Evolutionary conservation across 2,797 vertebrate species (phyloP), one percentile per base, ranked within the genome.

Genomic region (Antennarius maculatus): DNA sequence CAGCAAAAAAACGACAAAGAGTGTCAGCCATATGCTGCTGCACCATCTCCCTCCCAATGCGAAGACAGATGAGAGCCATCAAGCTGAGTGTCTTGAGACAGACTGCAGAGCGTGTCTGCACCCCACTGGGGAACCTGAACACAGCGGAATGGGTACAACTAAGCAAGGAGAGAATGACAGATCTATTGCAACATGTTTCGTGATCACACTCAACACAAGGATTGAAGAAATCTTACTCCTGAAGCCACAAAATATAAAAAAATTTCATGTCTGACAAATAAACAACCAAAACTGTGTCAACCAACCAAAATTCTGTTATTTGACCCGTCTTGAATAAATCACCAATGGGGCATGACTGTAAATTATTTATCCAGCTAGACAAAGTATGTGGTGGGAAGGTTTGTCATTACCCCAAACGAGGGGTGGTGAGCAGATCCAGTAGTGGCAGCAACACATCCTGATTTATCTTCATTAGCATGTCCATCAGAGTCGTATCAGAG

Each of bases 41-140:
- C 75, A 98, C 97, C 97, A 99, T 99, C 92, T 99, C 97, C 72
- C 95, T 94, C 59, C 98, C 98, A 0, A 99, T 99, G 51, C 98
- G 93, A 79, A 98, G 88, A 80, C 97, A 98, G 84, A 99, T 97
- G 80, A 99, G 93, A 28, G 96, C 96, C 66, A 99, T 96, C 10
- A 99, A 93, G 82, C 96, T 96, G 84, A 98, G 93, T 28, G 96
- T 97, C 92, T 99, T 99, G 65, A 98, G 74, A 55, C 97, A 99
- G 67, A 99, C 85, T 2, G 94, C 95, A 7, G 93, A 87, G 17
- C 98, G 97, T n/a, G 95, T 95, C 90, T 98, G 97, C 79, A 95
- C 94, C 54, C 97, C 97, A 14, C 95, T 96, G 70, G 97, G 97
- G 84, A 99, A 99, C 77, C 98, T 99, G 85, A 54, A 60, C 8